phyloP scores from a whole-genome alignment of 2,797 vertebrate species.

The Margarornis squamiger region DNA sequence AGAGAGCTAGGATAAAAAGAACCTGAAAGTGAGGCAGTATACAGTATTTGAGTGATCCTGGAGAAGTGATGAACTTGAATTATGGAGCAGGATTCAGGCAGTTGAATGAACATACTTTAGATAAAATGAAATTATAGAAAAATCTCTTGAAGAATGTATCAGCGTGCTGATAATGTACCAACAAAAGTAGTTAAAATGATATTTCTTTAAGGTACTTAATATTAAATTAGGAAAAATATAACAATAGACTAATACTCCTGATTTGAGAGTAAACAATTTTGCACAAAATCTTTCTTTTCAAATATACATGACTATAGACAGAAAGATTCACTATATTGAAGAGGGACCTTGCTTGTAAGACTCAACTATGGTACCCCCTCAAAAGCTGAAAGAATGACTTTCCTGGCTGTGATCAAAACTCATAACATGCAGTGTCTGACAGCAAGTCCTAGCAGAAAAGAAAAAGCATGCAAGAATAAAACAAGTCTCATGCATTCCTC shows the following conservation, averaged over 20 bases:
- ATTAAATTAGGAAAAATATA: background rate
- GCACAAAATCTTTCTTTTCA: background rate
- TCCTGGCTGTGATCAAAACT: background rate
- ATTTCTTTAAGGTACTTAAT: background rate
- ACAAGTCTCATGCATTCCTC: background rate
- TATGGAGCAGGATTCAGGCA: background rate
- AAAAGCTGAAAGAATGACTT: background rate
- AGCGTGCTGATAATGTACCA: background rate
- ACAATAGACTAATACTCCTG: background rate
- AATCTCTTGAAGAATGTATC: background rate
- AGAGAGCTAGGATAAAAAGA: background rate
- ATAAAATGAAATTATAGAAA: background rate
- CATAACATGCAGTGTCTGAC: background rate
- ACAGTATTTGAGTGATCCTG: background rate
- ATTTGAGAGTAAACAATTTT: background rate
- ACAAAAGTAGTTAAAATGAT: background rate
- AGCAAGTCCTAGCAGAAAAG: background rate
- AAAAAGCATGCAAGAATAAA: background rate
- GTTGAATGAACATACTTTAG: background rate
- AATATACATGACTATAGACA: background rate
- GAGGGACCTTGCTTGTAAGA: background rate
- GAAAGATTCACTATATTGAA: background rate
- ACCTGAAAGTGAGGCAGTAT: background rate
- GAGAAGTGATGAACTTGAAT: background rate
- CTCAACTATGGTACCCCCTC: background rate